Conservation (phyloP, 2,797 vertebrate genomes). For the Clarias fuscus region DNA sequence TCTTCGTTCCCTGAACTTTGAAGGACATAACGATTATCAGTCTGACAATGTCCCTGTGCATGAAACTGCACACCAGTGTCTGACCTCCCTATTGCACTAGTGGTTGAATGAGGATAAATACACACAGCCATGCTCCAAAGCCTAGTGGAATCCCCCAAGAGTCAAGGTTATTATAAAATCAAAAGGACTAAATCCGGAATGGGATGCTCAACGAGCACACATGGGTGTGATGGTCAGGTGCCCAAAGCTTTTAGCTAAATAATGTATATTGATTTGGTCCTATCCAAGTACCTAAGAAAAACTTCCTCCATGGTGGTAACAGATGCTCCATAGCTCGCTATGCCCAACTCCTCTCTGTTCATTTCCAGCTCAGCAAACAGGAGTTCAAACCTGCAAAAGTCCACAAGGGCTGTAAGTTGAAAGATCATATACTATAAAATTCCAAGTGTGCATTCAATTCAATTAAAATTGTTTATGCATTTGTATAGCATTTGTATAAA, state of each 20-base stretch:
- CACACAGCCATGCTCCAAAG: background rate
- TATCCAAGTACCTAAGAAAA: constrained; percentile 83
- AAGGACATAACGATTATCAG: no score
- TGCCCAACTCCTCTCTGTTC: constrained; percentile 88
- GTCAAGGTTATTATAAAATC: background rate
- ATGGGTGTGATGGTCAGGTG: background rate
- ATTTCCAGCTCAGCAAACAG: constrained; percentile 94
- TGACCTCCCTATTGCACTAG: no score
- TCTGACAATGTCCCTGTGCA: background rate
- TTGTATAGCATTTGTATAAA: background rate
- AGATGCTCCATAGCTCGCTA: constrained; percentile 94
- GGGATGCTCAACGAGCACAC: background rate
- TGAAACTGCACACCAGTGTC: background rate
- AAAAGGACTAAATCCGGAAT: background rate
- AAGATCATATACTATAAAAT: background rate
- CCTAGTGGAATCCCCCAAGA: background rate
- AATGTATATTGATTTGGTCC: background rate
- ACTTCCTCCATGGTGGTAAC: constrained; percentile 99
- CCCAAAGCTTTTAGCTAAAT: background rate
- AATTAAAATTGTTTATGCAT: background rate
- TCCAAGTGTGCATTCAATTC: background rate
- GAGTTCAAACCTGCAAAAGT: constrained; percentile 84
- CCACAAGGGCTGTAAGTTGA: background rate
- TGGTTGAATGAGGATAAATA: background rate
- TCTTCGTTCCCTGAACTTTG: background rate